Evolutionary conservation across 2,113 vertebrate genomes (phyloP), one percentile per base, ranked within the genome.

Genomic region (Callorhinus ursinus): DNA sequence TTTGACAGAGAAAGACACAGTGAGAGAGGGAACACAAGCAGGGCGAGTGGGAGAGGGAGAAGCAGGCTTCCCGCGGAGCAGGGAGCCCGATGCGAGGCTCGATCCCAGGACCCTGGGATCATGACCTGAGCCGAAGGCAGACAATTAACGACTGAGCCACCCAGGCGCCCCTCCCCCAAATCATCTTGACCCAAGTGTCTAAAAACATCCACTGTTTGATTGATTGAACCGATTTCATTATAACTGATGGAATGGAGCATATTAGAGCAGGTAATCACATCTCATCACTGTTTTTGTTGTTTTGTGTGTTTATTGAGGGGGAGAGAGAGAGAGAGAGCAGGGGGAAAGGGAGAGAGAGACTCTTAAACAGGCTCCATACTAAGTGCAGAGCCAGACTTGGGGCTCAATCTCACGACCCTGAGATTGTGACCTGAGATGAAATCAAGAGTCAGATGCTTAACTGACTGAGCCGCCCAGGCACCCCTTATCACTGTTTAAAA

Each of bases 221-320:
- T 53, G 19, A 80, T 82, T 95, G 77, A 87, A 36, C 1, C 49
- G 53, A 88, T 67, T 91, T 95, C 31, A 33, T 39, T 28, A 16
- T 67, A n/a, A 77, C 16, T 22, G n/a, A 4, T 55, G 21, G 14
- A 82, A 81, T 69, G 39, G 28, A 74, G 49, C n/a, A 4, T 31
- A 26, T 57, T 77, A 24, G 36, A 77, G 28, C 59, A 79, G 80
- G 16, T 46, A 59, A 71, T 81, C 42, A 31, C 28, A 31, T 81
- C 42, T 93, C 26, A 59, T 76, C 46, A 79, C 36, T 97, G 36
- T 69, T 88, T 10, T 77, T 97, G 33, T 69, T 69, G 33, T 19
- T n/a, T n/a, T 69, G 65, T 69, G n/a, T n/a, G 7, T 19, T n/a
- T 69, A 19, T 16, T 67, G 28, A 67, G 63, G 18, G 49, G 26